Evolutionary conservation across 1,140 invertebrate species (phyloP).

Genomic region (Pseudomyrmex concolor): DNA sequence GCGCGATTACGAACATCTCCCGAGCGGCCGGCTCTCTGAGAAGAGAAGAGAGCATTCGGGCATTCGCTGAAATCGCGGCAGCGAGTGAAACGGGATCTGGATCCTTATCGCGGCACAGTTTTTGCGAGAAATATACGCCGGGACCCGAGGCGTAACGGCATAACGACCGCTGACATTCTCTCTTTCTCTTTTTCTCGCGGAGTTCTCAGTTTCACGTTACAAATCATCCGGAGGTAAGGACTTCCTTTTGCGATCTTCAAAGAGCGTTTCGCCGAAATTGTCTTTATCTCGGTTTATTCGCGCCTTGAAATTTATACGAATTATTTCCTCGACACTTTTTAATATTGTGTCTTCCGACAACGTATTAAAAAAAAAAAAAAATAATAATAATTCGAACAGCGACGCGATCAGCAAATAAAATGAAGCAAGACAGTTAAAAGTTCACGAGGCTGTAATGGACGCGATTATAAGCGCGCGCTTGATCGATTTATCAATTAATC

Average conservation of each 20-base stretch:
- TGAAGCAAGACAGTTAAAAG: neutral
- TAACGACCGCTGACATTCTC: constrained; percentile 19
- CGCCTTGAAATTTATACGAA: constrained; percentile 23
- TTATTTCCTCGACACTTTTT: neutral
- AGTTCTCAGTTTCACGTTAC: constrained; percentile 45
- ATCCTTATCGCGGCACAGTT: constrained; percentile 64
- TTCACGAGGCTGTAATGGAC: constrained; percentile 7
- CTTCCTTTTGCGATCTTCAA: constrained; percentile 59
- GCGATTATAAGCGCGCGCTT: constrained; percentile 10
- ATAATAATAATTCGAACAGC: neutral
- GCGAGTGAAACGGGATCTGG: constrained; percentile 43
- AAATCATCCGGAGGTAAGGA: constrained; percentile 31
- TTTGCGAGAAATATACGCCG: constrained; percentile 52
- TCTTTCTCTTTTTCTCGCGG: too few relatives aligned
- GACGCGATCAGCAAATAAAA: neutral
- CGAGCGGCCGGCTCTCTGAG: too few relatives aligned
- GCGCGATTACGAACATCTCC: constrained; percentile 36
- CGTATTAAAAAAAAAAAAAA: neutral
- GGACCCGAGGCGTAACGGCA: constrained; percentile 19
- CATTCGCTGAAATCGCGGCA: constrained; percentile 34
- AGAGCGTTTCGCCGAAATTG: constrained; percentile 59
- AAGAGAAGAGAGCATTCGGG: neutral
- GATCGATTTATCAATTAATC: constrained; percentile 58
- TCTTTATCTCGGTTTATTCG: constrained; percentile 27
- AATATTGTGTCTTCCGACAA: too few relatives aligned